Conservation (phyloP, 2,797 vertebrate species). For the Serranus cabrilla region DNA sequence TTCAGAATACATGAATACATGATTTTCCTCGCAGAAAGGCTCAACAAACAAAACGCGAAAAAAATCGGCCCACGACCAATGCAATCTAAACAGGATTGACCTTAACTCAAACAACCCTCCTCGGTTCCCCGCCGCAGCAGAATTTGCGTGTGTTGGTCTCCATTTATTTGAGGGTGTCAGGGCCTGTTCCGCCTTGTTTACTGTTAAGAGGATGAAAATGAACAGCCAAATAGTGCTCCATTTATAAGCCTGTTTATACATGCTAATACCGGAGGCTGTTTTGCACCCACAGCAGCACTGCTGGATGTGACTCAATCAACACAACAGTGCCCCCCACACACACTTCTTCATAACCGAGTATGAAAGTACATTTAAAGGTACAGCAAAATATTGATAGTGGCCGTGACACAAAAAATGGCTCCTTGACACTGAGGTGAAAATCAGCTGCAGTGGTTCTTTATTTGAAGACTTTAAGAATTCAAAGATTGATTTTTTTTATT, state of each 20-base stretch:
- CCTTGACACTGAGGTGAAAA: conserved; percentile 20
- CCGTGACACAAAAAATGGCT: conserved; percentile 42
- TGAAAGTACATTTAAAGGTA: conserved; percentile 55
- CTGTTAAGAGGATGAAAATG: conserved; percentile 85
- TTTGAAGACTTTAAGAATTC: conserved; percentile 5
- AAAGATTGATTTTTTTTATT: conserved; percentile 19
- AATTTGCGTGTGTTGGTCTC: conserved; percentile 71
- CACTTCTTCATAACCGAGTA: conserved; percentile 52
- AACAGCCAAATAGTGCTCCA: conserved; percentile 82
- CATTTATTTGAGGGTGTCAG: conserved; percentile 82
- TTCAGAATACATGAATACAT: conserved; percentile 72
- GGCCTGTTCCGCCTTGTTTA: conserved; percentile 86
- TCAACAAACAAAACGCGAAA: conserved; percentile 68
- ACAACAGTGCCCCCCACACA: conserved; percentile 57
- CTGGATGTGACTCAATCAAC: conserved; percentile 79
- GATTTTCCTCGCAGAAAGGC: conserved; percentile 64
- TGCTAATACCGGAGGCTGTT: conserved; percentile 81
- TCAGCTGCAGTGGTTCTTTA: conserved; percentile 22
- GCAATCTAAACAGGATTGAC: conserved; percentile 78
- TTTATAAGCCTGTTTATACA: conserved; percentile 86
- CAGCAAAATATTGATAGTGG: conserved; percentile 40
- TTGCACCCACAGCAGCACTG: conserved; percentile 71
- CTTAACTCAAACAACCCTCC: conserved; percentile 76
- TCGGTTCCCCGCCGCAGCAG: conserved; percentile 55
- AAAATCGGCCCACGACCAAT: conserved; percentile 52